phyloP scores from a whole-genome alignment of 2,113 vertebrate genomes.

The Theropithecus gelada region DNA sequence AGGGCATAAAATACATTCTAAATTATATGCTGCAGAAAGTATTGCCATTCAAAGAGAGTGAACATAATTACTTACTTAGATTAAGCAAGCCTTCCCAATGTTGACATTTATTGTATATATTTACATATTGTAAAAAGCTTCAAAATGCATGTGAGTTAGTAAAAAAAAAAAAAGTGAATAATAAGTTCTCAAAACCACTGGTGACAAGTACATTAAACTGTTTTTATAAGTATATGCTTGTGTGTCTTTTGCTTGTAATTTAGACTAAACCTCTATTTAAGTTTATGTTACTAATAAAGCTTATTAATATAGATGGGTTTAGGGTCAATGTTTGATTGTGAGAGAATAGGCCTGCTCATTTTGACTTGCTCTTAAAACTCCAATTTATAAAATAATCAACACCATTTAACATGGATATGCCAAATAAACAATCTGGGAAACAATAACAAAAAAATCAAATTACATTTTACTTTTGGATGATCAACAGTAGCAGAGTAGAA shows the following conservation, averaged over 20 bases:
- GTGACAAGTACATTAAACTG: not conserved
- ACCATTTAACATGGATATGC: not conserved
- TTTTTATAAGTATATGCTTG: not conserved
- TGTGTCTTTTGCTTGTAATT: not conserved
- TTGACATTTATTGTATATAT: not conserved
- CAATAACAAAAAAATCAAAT: not conserved
- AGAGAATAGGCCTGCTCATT: not conserved
- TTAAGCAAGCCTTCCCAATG: not conserved
- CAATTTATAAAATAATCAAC: not conserved
- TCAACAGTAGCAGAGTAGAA: not conserved
- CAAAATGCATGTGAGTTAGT: not conserved
- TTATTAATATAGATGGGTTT: not conserved
- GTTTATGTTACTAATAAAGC: not conserved
- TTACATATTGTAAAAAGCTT: not conserved
- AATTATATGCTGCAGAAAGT: not conserved
- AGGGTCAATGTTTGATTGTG: not conserved
- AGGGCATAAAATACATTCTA: not conserved
- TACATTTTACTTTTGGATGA: not conserved
- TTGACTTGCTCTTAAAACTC: not conserved
- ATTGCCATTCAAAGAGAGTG: not conserved
- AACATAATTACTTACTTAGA: conserved; percentile 8
- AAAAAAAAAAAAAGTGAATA: not conserved
- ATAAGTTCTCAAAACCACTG: not conserved
- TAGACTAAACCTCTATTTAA: not conserved
- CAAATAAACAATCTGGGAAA: not conserved